Conservation (phyloP, 1,140 invertebrate species). For the Drusus annulatus region DNA sequence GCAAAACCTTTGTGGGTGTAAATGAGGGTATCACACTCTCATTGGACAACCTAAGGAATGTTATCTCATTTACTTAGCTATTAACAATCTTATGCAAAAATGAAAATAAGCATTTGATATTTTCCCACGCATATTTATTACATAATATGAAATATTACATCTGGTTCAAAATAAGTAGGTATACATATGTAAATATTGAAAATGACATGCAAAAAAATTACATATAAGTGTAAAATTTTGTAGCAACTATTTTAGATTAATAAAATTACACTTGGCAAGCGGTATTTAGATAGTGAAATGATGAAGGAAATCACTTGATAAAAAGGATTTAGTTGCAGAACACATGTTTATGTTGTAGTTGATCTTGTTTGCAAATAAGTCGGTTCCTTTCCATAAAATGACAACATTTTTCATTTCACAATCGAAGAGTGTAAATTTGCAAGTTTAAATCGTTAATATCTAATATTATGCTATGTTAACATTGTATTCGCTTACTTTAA, state of each 20-base stretch:
- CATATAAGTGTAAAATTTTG: conserved; percentile 9
- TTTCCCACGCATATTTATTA: conserved; percentile 34
- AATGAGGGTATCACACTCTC: too few species aligned
- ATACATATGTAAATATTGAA: conserved; percentile 25
- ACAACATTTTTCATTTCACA: neutral
- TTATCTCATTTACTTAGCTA: too few species aligned
- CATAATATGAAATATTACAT: conserved; percentile 28
- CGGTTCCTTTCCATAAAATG: neutral
- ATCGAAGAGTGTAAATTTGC: conserved; percentile 12
- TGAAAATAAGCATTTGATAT: neutral
- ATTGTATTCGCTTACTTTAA: too few species aligned
- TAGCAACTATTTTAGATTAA: conserved; percentile 22
- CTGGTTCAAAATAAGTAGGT: conserved; percentile 25
- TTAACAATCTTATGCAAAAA: neutral
- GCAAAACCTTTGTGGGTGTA: too few species aligned
- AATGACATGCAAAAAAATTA: conserved; percentile 19
- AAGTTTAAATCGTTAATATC: conserved; percentile 7
- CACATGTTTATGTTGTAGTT: neutral
- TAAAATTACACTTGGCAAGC: conserved; percentile 30
- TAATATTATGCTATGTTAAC: neutral
- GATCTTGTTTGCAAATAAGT: too few species aligned
- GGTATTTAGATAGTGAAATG: conserved; percentile 9
- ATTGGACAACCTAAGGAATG: too few species aligned
- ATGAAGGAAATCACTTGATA: neutral
- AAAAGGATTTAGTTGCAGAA: neutral